Conservation (phyloP, 2,888 invertebrate genomes). For the Rhaphigaster nebulosa region DNA sequence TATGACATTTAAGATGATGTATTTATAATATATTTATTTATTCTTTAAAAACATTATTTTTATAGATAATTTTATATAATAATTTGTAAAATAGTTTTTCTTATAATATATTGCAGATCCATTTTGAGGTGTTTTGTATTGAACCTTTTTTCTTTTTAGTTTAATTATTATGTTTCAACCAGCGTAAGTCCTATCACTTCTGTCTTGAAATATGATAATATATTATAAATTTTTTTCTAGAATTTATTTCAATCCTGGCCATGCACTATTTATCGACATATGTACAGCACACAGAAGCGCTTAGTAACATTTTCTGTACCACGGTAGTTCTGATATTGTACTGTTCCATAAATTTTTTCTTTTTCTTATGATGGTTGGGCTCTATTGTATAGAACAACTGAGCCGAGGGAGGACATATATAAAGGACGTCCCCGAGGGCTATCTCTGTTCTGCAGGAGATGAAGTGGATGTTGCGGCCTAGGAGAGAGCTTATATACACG, state of each 20-base stretch:
- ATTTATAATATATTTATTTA: no score
- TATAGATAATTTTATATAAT: no score
- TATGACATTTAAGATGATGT: no score
- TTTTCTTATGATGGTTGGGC: not conserved
- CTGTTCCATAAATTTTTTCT: not conserved
- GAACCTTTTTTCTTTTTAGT: no score
- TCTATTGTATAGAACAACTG: not conserved
- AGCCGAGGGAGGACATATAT: not conserved
- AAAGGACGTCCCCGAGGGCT: not conserved
- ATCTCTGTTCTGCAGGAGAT: conserved; percentile 4
- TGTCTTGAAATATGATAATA: no score
- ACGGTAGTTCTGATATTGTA: not conserved
- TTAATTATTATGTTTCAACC: no score
- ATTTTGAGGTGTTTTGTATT: no score
- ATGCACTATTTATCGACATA: not conserved
- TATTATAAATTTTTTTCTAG: no score
- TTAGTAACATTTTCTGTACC: not conserved
- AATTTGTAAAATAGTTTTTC: no score
- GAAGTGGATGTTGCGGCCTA: not conserved
- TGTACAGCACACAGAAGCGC: not conserved
- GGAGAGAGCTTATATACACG: not conserved
- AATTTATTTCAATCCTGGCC: not conserved
- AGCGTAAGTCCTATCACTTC: no score
- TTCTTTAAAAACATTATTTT: no score
- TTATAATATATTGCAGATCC: no score